Conservation (phyloP, 1,140 invertebrate genomes). For the Nautilus pompilius region DNA sequence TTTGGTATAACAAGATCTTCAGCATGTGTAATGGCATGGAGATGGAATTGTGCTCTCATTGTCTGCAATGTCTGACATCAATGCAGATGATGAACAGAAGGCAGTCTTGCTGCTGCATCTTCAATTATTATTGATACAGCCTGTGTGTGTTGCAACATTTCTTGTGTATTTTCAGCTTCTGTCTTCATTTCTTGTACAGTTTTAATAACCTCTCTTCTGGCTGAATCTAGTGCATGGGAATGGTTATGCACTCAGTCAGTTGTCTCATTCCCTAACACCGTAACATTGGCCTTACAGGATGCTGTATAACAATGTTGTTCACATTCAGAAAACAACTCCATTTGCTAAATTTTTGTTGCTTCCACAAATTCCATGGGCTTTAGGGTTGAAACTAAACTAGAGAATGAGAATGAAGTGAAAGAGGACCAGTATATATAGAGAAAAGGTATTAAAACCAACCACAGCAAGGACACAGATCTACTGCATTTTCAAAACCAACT, state of each 20-base stretch:
- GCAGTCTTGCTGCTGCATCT: not conserved
- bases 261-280: not conserved
- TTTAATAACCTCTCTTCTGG: not conserved
- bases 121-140: not conserved
- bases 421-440: too few species aligned
- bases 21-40: too few species aligned
- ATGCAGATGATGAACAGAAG: too few species aligned
- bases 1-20: too few species aligned
- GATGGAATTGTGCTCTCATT: too few species aligned
- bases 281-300: not conserved
- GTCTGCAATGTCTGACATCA: too few species aligned
- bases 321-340: not conserved
- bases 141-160: not conserved
- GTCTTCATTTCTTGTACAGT: not conserved
- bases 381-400: too few species aligned
- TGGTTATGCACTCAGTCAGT: too few species aligned
- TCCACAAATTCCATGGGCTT: not conserved
- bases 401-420: too few species aligned
- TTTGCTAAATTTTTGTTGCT: not conserved
- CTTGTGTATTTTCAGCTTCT: not conserved
- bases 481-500: too few species aligned
- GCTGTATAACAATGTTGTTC: not conserved
- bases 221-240: not conserved
- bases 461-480: too few species aligned
- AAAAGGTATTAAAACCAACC: too few species aligned